A percentile compares a stretch with the other conserved stretches of the same genome.
These are phyloP conservation scores for Empidonax traillii DNA, from an alignment of 2,113 vertebrate species.

Conservation along the genomic window DNA sequence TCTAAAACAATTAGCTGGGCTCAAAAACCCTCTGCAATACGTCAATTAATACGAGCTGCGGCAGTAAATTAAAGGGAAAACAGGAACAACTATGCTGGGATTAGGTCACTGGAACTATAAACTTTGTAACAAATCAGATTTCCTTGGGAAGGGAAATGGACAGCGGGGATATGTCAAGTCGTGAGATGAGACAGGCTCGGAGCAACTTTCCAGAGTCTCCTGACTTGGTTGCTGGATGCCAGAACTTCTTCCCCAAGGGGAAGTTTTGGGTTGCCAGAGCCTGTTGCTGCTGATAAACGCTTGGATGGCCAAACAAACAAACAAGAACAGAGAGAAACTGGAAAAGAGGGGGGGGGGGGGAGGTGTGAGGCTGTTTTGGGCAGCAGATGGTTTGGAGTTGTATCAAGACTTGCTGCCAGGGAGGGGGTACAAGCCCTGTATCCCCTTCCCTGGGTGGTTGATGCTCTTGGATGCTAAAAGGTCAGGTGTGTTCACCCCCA, in stretches of 20 bases:
- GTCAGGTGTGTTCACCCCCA: not conserved
- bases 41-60: constrained; percentile 50
- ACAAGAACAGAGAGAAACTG: not conserved
- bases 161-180: constrained; percentile 21
- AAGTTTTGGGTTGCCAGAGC: constrained; percentile 41
- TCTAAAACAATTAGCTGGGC: constrained; percentile 72
- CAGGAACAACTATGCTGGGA: constrained; percentile 62
- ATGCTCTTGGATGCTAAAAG: not conserved
- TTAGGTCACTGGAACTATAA: constrained; percentile 67
- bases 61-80: constrained; percentile 70
- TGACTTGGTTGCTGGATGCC: constrained; percentile 32
- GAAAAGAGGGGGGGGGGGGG: not conserved
- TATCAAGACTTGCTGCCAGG: not conserved
- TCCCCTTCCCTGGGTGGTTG: fast-evolving
- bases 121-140: constrained; percentile 60
- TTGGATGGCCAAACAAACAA: constrained; percentile 30
- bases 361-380: fast-evolving
- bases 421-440: not conserved
- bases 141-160: constrained; percentile 57
- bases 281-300: not conserved
- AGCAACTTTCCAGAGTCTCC: constrained; percentile 64
- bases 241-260: constrained; percentile 57
- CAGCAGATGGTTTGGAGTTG: not conserved
- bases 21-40: constrained; percentile 68
- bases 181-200: constrained; percentile 36